Evolutionary conservation across 1,140 invertebrate genomes (phyloP).

Genomic region (Papilio helenus): DNA sequence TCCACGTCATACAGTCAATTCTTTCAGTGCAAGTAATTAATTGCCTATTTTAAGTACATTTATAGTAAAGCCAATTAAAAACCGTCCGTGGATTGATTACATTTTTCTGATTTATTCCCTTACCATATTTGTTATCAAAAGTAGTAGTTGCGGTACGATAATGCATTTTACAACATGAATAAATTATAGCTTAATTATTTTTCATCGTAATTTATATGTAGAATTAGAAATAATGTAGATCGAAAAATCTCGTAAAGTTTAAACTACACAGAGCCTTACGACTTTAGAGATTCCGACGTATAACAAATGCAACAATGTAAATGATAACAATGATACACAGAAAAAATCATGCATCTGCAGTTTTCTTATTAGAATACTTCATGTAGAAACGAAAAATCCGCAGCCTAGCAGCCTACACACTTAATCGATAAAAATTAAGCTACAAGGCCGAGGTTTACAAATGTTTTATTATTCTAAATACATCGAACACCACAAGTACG

Average conservation of each 20-base stretch:
- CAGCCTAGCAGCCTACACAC: not conserved
- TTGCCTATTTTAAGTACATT: not conserved
- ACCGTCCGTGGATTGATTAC: not conserved
- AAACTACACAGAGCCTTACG: not conserved
- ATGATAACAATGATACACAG: not conserved
- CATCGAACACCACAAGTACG: not conserved
- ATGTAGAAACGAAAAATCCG: not conserved
- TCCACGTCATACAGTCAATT: not conserved
- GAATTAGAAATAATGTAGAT: too few relatives aligned
- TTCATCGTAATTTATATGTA: too few relatives aligned
- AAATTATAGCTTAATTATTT: too few relatives aligned
- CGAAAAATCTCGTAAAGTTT: too few relatives aligned
- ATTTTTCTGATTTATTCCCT: too few relatives aligned
- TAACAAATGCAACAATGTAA: constrained; percentile 10
- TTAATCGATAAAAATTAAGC: not conserved
- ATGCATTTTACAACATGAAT: too few relatives aligned
- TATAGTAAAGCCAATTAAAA: not conserved
- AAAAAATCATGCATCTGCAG: not conserved
- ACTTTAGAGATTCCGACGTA: not conserved
- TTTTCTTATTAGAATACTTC: not conserved
- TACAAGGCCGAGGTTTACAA: constrained; percentile 5
- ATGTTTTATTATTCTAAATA: not conserved
- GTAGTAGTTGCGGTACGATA: too few relatives aligned
- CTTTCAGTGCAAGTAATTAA: not conserved
- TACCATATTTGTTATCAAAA: too few relatives aligned